These are phyloP conservation scores for Saguinus imperator DNA, from an alignment of 2,113 vertebrate genomes.

Conservation along the genomic window DNA sequence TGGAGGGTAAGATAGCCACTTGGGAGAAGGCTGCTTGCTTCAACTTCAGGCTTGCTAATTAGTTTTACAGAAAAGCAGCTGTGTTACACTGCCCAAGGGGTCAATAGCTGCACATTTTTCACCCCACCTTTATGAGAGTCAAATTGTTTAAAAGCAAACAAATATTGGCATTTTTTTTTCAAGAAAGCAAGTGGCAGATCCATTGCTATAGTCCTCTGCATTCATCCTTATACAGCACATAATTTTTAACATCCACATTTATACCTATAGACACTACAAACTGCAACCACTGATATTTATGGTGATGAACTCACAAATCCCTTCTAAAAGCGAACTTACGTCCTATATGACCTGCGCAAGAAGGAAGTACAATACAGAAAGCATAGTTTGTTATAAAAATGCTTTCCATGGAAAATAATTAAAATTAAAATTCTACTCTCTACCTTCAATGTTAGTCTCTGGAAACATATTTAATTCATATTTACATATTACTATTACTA, in stretches of 20 bases:
- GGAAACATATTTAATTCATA: slow-evolving; percentile 50
- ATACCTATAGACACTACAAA: neutral
- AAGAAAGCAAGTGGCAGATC: neutral
- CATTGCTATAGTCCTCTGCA: neutral
- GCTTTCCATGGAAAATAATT: neutral
- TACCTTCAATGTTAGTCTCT: slow-evolving; percentile 1
- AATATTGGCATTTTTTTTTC: neutral
- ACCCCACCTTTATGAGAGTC: slow-evolving; percentile 48
- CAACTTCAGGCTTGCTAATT: slow-evolving; percentile 40
- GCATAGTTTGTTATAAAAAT: neutral
- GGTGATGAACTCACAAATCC: neutral
- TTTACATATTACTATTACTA: neutral
- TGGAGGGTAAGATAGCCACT: slow-evolving; percentile 34
- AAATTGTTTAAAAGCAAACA: slow-evolving; percentile 61
- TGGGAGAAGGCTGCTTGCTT: slow-evolving; percentile 42
- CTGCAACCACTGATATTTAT: neutral
- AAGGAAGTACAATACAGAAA: neutral
- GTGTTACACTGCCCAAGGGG: slow-evolving; percentile 38
- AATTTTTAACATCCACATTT: neutral
- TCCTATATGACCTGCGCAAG: neutral
- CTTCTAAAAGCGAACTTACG: neutral
- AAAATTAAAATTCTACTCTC: slow-evolving; percentile 30
- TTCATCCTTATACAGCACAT: neutral
- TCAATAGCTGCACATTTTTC: slow-evolving; percentile 44
- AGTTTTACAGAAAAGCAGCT: slow-evolving; percentile 62